Evolutionary conservation across 2,888 invertebrate genomes (phyloP), one percentile per base, ranked within the genome.

Genomic region (Helobdella robusta): DNA sequence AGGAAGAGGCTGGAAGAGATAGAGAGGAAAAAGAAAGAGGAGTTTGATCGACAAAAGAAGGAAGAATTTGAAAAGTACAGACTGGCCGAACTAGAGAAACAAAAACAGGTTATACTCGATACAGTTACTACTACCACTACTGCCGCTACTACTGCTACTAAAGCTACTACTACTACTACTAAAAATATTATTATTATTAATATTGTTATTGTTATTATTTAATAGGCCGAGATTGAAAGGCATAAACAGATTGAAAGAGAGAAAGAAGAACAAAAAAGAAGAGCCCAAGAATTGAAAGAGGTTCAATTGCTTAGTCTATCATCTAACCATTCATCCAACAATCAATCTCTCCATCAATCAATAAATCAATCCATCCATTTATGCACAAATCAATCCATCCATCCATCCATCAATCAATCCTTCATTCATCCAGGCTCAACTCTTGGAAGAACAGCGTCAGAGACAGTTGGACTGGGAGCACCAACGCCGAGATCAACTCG

Each of bases 391-490:
- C 23, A 52, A 11, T 15, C 23, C 8, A 11, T 20, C 23, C 8
- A 11, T 15, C 23, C 11, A 52, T 20, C 23, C 11, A 23, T 56
- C 32, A 6, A 28, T 5, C 23, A 23, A n/a, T n/a, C 32, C 4
- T 23, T 28, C 25, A 56, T 56, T 4, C 8, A 5, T 54, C 28
- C 67, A 78, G 77, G 77, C 81, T 66, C 81, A 81, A 3, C 73
- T 72, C 69, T 85, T 87, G 77, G 94, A 95, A 82, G 87, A 93
- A 86, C 93, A 95, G 75, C 84, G 93, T 60, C 94, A 94, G 75
- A 85, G 95, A 59, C 92, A 94, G 76, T 82, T 90, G 65, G 97
- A 98, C 79, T 92, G 93, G 90, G 95, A 98, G 79, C 89, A 89
- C 74, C 91, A 93, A 76, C 85, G 90, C 70, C 85, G 86, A 30